Percentiles rank a stretch among this genome's conserved stretches.
Evolutionary conservation across 2,113 vertebrate species (phyloP).

Genomic region (Dasyprocta punctata): DNA sequence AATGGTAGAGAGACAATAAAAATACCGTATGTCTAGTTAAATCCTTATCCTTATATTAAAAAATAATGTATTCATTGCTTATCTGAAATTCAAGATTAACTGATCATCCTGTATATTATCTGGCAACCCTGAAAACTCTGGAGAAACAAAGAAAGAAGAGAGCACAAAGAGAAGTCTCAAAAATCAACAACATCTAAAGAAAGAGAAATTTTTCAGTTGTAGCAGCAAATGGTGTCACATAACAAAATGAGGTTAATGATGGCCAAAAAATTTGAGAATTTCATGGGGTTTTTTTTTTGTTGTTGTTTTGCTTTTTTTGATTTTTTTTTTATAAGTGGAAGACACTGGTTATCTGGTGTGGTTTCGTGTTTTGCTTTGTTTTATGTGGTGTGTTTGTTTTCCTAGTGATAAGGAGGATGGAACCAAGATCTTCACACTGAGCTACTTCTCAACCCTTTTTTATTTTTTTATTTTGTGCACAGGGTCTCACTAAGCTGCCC

Average conservation of each 20-base stretch:
- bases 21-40: background rate
- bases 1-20: background rate
- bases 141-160: background rate
- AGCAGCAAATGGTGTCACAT: background rate
- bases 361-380: background rate
- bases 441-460: background rate
- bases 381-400: background rate
- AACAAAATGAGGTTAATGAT: background rate
- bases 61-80: background rate
- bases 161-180: background rate
- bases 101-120: background rate
- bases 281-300: too few relatives aligned
- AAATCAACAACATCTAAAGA: background rate
- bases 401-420: background rate
- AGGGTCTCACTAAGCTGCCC: background rate
- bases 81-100: background rate
- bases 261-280: background rate
- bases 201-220: background rate
- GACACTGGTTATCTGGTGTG: background rate
- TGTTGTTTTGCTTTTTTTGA: too few relatives aligned
- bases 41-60: background rate
- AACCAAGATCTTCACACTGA: background rate
- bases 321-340: background rate
- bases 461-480: background rate
- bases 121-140: background rate